A percentile compares a stretch with the other conserved stretches of the same genome.
Conservation (phyloP, 2,888 invertebrate genomes). For the Shargacucullia verbasci region DNA sequence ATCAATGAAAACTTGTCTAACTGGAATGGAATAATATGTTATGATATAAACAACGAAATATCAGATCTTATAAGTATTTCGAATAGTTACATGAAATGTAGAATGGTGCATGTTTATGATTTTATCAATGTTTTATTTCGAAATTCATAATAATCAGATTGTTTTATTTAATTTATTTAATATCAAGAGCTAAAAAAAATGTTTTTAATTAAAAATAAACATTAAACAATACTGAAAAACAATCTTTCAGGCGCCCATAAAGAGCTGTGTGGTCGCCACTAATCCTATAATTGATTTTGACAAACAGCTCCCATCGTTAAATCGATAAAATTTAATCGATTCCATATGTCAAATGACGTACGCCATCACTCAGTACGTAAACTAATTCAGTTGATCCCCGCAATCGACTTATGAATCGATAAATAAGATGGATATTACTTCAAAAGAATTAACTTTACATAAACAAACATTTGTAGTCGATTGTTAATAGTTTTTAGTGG, state of each 20-base stretch:
- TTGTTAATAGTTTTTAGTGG: slow-evolving; percentile 72
- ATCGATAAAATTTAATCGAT: slow-evolving; percentile 65
- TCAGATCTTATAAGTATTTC: no score
- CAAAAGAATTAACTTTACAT: slow-evolving; percentile 55
- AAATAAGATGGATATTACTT: slow-evolving; percentile 54
- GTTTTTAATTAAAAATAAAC: no score
- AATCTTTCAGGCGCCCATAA: slow-evolving; percentile 6
- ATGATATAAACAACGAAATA: neutral
- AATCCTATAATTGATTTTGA: slow-evolving; percentile 56
- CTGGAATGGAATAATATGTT: slow-evolving; percentile 8
- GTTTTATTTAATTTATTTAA: no score
- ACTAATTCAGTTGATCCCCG: slow-evolving; percentile 58
- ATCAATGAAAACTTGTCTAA: slow-evolving; percentile 20
- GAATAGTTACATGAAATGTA: no score
- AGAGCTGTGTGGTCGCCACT: slow-evolving; percentile 46
- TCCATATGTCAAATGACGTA: slow-evolving; percentile 59
- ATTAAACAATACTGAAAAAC: neutral
- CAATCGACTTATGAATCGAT: slow-evolving; percentile 59
- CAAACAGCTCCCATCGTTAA: slow-evolving; percentile 47
- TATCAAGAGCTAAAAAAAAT: no score
- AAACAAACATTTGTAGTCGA: slow-evolving; percentile 70
- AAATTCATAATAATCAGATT: no score
- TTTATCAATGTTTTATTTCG: no score
- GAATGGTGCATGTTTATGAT: no score
- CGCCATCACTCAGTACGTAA: slow-evolving; percentile 43